phyloP scores from a whole-genome alignment of 2,797 vertebrate genomes.

The Pipistrellus nathusii region DNA sequence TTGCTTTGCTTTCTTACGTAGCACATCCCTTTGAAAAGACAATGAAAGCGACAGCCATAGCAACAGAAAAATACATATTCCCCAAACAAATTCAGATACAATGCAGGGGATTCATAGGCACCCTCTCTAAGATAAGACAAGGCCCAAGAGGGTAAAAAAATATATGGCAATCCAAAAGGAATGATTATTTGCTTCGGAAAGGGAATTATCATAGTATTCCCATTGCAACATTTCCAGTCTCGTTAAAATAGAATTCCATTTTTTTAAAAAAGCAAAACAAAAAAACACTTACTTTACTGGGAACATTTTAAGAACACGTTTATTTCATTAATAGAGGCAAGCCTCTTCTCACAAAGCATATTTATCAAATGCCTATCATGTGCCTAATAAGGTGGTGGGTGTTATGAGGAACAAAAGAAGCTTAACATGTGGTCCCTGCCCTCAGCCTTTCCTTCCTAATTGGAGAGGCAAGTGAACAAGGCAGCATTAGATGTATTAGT shows the following conservation, averaged over 20 bases:
- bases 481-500: slow-evolving; percentile 69
- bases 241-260: slow-evolving; percentile 49
- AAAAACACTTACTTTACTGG: slow-evolving; percentile 40
- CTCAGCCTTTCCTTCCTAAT: slow-evolving; percentile 67
- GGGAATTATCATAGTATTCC: neutral
- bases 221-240: neutral
- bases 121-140: neutral
- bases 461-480: slow-evolving; percentile 78
- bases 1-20: neutral
- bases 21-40: slow-evolving; percentile 26
- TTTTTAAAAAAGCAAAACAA: neutral
- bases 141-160: slow-evolving; percentile 7
- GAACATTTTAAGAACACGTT: slow-evolving; percentile 70
- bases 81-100: neutral
- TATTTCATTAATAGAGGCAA: slow-evolving; percentile 78
- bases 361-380: slow-evolving; percentile 79
- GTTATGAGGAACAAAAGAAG: slow-evolving; percentile 70
- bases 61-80: neutral
- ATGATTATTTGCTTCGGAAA: slow-evolving; percentile 38
- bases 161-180: neutral
- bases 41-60: neutral
- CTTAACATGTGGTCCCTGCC: slow-evolving; percentile 75
- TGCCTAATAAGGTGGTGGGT: slow-evolving; percentile 78
- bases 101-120: neutral
- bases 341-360: slow-evolving; percentile 75